Percentiles rank a stretch among this genome's conserved stretches.
Evolutionary conservation across 23 tunicate genomes (phyloP).

Genomic region (Corella eumyota): DNA sequence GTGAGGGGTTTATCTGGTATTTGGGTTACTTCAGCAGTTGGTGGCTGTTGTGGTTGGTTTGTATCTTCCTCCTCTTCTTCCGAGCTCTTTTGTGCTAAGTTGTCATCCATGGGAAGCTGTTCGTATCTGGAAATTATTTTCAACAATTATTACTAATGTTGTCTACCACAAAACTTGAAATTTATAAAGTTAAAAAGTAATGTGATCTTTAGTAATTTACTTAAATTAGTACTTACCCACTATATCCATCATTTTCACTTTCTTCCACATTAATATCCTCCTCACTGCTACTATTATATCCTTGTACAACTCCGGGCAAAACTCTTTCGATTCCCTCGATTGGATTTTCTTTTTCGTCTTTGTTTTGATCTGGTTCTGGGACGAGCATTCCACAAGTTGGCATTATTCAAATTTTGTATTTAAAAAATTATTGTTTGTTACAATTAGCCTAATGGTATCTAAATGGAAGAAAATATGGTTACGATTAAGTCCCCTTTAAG

Average conservation of each 20-base stretch:
- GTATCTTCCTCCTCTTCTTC: slow-evolving; percentile 27
- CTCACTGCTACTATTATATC: background rate
- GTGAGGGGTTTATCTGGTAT: background rate
- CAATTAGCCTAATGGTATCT: no score
- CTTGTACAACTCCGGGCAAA: background rate
- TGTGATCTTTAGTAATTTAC: slow-evolving; percentile 3
- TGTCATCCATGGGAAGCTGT: slow-evolving; percentile 15
- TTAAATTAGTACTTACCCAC: slow-evolving; percentile 7
- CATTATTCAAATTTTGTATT: background rate
- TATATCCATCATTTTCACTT: slow-evolving; percentile 1
- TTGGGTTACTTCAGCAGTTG: no score
- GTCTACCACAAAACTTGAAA: no score
- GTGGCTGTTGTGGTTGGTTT: no score
- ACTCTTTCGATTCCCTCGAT: no score
- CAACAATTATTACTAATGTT: background rate
- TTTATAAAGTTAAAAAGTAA: no score
- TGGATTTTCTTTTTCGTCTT: slow-evolving; percentile 10
- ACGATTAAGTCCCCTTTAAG: no score
- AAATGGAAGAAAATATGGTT: no score
- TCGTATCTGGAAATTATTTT: slow-evolving; percentile 10
- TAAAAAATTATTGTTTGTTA: no score
- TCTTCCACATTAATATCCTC: slow-evolving; percentile 18
- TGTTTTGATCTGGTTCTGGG: slow-evolving; percentile 39
- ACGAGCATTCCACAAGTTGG: slow-evolving; percentile 1
- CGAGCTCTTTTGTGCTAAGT: slow-evolving; percentile 1